Percentiles rank a stretch among this genome's conserved stretches.
Evolutionary conservation across 1,140 invertebrate species (phyloP).

Genomic region (Sweltsa coloradensis): DNA sequence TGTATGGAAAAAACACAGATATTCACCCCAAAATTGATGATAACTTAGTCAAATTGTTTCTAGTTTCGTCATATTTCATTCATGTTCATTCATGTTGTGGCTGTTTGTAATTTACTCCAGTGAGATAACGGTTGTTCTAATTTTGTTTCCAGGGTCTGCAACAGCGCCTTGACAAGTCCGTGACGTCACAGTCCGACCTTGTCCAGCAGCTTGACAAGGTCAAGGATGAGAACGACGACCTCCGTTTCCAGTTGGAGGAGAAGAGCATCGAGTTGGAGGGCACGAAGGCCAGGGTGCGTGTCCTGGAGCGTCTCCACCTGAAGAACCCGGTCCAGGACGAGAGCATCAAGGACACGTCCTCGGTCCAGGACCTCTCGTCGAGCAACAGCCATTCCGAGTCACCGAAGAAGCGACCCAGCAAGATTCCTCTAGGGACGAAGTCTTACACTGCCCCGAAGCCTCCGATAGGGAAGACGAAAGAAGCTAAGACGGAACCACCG

Average conservation of each 20-base stretch:
- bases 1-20: too few relatives aligned
- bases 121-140: slow-evolving; percentile 6
- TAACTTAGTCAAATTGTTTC: too few relatives aligned
- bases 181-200: slow-evolving; percentile 46
- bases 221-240: slow-evolving; percentile 65
- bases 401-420: slow-evolving; percentile 46
- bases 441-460: slow-evolving; percentile 40
- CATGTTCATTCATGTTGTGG: too few relatives aligned
- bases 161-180: slow-evolving; percentile 48
- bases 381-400: slow-evolving; percentile 31
- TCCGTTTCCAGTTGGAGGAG: slow-evolving; percentile 71
- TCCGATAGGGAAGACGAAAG: slow-evolving; percentile 32
- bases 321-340: slow-evolving; percentile 33
- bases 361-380: slow-evolving; percentile 39
- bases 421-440: slow-evolving; percentile 50
- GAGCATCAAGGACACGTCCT: slow-evolving; percentile 44
- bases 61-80: too few relatives aligned
- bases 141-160: slow-evolving; percentile 49
- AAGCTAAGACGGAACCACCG: not conserved
- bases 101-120: too few relatives aligned
- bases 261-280: slow-evolving; percentile 70
- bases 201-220: slow-evolving; percentile 55
- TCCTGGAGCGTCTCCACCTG: slow-evolving; percentile 38
- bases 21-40: too few relatives aligned
- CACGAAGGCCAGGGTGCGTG: slow-evolving; percentile 55